Evolutionary conservation across 2,888 invertebrate genomes (phyloP).

Genomic region (Pseudeuparius sepicola): DNA sequence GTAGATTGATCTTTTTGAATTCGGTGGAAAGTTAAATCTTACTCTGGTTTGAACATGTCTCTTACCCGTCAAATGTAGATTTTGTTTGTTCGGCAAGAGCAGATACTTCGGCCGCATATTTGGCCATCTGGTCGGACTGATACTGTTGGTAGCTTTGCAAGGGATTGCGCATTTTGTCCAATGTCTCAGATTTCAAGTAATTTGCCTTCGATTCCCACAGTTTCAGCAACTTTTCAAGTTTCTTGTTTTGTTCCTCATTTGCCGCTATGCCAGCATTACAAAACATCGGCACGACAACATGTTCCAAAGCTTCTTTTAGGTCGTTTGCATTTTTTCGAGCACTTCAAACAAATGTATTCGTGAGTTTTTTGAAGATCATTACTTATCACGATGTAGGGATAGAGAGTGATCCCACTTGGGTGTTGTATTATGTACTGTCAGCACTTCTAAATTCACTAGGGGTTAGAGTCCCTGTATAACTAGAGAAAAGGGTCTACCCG

Average conservation of each 20-base stretch:
- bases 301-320: slow-evolving; percentile 86
- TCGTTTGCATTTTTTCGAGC: slow-evolving; percentile 92
- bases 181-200: slow-evolving; percentile 72
- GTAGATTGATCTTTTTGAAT: too few species aligned
- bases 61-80: slow-evolving; percentile 73
- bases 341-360: slow-evolving; percentile 52
- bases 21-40: too few species aligned
- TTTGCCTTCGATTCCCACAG: slow-evolving; percentile 96
- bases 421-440: slow-evolving; percentile 10
- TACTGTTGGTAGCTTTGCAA: slow-evolving; percentile 81
- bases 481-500: too few species aligned
- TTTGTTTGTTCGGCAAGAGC: slow-evolving; percentile 73
- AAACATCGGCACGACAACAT: slow-evolving; percentile 96
- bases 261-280: slow-evolving; percentile 84
- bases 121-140: slow-evolving; percentile 73
- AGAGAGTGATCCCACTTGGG: too few species aligned
- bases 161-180: slow-evolving; percentile 81
- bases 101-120: slow-evolving; percentile 61
- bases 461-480: too few species aligned
- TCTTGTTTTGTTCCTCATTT: slow-evolving; percentile 78
- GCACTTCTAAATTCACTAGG: too few species aligned
- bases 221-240: slow-evolving; percentile 85
- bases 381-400: too few species aligned
- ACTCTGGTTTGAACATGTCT: too few species aligned
- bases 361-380: too few species aligned